Evolutionary conservation across 1,140 invertebrate species (phyloP).

Genomic region (Aphaenogaster floridana): DNA sequence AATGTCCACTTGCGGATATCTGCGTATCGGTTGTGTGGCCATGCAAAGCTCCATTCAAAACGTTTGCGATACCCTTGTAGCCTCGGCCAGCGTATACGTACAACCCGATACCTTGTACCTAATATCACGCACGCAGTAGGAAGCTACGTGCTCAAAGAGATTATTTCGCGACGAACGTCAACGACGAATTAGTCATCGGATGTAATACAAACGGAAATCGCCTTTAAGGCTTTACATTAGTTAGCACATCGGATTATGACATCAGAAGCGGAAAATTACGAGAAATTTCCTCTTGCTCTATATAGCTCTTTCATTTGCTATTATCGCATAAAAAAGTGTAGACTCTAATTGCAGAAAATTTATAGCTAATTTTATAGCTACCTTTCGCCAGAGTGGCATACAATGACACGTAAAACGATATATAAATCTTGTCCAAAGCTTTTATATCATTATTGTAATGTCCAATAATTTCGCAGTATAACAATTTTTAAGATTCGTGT

Average conservation of each 20-base stretch:
- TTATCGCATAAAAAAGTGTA: background rate
- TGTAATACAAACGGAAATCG: constrained; percentile 8
- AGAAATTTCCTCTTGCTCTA: background rate
- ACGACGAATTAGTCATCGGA: constrained; percentile 24
- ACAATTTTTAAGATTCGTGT: background rate
- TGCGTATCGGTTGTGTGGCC: constrained; percentile 12
- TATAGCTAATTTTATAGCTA: background rate
- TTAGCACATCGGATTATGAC: background rate
- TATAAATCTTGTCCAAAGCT: background rate
- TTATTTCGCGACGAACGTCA: background rate
- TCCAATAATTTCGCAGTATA: background rate
- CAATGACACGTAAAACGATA: background rate
- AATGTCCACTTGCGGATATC: constrained; percentile 51
- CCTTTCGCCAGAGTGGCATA: background rate
- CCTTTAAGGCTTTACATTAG: constrained; percentile 35
- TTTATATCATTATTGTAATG: background rate
- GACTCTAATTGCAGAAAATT: background rate
- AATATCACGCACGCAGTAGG: constrained; percentile 40
- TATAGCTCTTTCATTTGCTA: background rate
- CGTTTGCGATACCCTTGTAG: constrained; percentile 56
- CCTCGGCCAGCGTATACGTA: constrained; percentile 5
- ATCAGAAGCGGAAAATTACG: background rate
- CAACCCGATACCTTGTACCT: constrained; percentile 47
- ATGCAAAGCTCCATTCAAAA: constrained; percentile 61
- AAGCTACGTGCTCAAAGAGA: constrained; percentile 55